Base-by-base conservation (phyloP, 64 coral and sea anemone species). In the Dendrophyllia cribrosa region DNA sequence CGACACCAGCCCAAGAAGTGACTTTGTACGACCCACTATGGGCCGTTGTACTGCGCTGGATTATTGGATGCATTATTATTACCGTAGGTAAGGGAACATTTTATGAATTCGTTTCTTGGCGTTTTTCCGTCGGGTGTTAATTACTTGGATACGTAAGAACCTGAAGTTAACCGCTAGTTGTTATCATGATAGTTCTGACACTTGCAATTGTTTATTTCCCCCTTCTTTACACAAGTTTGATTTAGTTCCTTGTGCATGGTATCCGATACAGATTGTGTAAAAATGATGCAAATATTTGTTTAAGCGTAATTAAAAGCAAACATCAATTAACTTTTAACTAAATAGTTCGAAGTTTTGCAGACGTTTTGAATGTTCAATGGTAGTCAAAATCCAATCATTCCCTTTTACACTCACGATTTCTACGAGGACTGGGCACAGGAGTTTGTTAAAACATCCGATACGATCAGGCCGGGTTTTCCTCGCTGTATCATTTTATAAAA, bases 41-140 rank as follows among this genome's bases (percentile, higher is more conserved):
- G 81, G 83, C 83, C 7, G 62, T 75, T 1, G 70, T 87, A 16
- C 61, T 93, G 53, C 91, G 91, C 21, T 93, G 72, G 70, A 51
- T 56, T 52, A 49, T 93, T 5, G 70, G 55, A 68, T 3, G 43
- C 16, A 61, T 68, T 15, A 93, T 93, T 17, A 61, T 93, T 64
- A 55, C 76, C 34, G 73, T 93, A 53, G 91, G 91, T 93, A 87
- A 77, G 91, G 10, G 53, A 44, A 58, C 8, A 19, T 15, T 9
- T 64, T 13, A 64, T 56, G 12, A 56, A 9, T 56, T 56, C 12
- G 1, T 56, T 56, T 56, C 53, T 56, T 56, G 7, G 7, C 53
- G 53, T 12, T 20, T 73, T 16, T 9, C 44, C 43, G 26, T 45
- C 11, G 4, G 22, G 9, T 17, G 34, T 11, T 51, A 7, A 50